Evolutionary conservation across 2,113 vertebrate species (phyloP).

Genomic region (Protobothrops mucrosquamatus): DNA sequence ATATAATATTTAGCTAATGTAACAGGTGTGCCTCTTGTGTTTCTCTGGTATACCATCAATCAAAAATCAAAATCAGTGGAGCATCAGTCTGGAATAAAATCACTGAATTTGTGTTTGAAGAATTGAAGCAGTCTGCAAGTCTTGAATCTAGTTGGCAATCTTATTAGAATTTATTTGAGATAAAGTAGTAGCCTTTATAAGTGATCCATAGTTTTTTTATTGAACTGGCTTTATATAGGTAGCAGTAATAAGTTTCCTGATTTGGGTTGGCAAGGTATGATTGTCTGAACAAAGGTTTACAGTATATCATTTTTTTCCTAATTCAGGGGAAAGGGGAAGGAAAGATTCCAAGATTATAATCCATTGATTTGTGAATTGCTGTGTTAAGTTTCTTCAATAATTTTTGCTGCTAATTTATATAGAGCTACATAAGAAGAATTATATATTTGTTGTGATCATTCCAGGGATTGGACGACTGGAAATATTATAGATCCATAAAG

Average conservation of each 20-base stretch:
- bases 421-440: background rate
- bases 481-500: background rate
- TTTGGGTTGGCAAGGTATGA: background rate
- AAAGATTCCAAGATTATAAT: background rate
- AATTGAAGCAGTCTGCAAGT: background rate
- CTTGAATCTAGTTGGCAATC: background rate
- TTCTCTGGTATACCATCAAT: background rate
- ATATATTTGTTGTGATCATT: background rate
- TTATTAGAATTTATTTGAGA: background rate
- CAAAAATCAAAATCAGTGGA: constrained; percentile 8
- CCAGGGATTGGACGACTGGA: background rate
- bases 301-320: background rate
- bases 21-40: constrained; percentile 4
- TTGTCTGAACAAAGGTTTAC: background rate
- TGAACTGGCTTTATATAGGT: background rate
- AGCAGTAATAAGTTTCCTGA: background rate
- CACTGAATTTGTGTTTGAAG: background rate
- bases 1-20: background rate
- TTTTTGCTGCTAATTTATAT: background rate
- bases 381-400: background rate
- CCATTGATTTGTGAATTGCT: background rate
- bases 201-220: background rate
- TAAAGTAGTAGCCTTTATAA: background rate
- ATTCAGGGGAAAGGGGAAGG: background rate
- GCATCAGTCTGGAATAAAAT: constrained; percentile 16